A percentile compares a stretch with the other conserved stretches of the same genome.
Conservation (phyloP, 2,888 invertebrate species). For the Chironomus tentans region DNA sequence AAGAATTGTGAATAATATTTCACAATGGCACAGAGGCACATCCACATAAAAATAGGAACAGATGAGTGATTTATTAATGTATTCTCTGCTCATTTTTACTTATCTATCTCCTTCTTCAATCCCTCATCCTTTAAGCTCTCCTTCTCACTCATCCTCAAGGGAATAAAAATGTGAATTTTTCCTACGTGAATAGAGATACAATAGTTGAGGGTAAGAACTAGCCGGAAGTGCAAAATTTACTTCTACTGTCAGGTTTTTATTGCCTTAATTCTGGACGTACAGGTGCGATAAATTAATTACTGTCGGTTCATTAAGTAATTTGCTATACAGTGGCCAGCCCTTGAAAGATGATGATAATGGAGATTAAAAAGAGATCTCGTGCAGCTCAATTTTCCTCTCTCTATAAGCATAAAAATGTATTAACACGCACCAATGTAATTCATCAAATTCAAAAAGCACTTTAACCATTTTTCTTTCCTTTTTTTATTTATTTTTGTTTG, state of each 20-base stretch:
- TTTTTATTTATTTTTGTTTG: background rate
- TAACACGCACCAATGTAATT: conserved; percentile 26
- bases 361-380: background rate
- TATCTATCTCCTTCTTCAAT: too few species aligned
- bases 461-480: conserved; percentile 15
- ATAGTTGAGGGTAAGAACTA: too few species aligned
- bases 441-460: conserved; percentile 25
- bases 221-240: too few species aligned
- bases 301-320: too few species aligned
- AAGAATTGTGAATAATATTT: background rate
- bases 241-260: too few species aligned
- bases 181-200: too few species aligned
- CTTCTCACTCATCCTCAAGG: too few species aligned
- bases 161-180: too few species aligned
- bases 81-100: conserved; percentile 4
- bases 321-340: background rate
- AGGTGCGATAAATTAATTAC: too few species aligned
- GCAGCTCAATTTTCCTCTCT: background rate
- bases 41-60: background rate
- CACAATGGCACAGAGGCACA: background rate
- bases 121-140: too few species aligned
- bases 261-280: too few species aligned
- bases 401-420: conserved; percentile 16
- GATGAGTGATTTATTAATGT: conserved; percentile 25
- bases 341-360: too few species aligned